Conservation (phyloP, 2,888 invertebrate genomes). For the Leptinotarsa peninsularis region DNA sequence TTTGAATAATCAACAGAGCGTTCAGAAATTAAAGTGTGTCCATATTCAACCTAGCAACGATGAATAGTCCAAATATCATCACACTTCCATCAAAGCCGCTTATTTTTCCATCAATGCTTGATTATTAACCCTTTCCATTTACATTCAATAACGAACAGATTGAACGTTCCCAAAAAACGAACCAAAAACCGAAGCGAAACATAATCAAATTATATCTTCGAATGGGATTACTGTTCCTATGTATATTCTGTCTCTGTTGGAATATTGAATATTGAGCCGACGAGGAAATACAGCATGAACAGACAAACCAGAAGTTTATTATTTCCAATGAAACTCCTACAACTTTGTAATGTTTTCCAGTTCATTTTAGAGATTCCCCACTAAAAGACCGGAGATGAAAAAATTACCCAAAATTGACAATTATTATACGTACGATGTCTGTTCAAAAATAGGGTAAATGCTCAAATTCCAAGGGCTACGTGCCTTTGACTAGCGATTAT, state of each 20-base stretch:
- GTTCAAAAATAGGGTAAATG: too few relatives aligned
- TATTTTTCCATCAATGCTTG: constrained; percentile 12
- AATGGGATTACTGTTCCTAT: constrained; percentile 4
- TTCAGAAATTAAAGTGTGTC: background rate
- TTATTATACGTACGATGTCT: too few relatives aligned
- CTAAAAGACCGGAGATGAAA: too few relatives aligned
- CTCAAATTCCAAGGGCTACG: too few relatives aligned
- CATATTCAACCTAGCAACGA: background rate
- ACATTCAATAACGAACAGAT: constrained; percentile 7
- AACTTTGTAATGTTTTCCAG: too few relatives aligned
- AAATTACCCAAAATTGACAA: too few relatives aligned
- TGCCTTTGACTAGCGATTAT: too few relatives aligned
- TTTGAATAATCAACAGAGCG: background rate
- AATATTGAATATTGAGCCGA: constrained; percentile 12
- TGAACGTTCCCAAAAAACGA: background rate
- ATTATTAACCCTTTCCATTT: background rate
- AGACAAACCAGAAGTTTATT: background rate
- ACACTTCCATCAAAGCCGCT: background rate
- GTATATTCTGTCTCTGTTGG: constrained; percentile 8
- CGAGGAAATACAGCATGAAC: background rate
- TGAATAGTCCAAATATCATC: background rate
- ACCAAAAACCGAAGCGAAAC: constrained; percentile 11
- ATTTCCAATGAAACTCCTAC: too few relatives aligned
- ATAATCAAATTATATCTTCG: constrained; percentile 6
- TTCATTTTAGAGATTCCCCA: too few relatives aligned